Evolutionary conservation across 2,797 vertebrate genomes (phyloP).

Genomic region (Siniperca undulata): DNA sequence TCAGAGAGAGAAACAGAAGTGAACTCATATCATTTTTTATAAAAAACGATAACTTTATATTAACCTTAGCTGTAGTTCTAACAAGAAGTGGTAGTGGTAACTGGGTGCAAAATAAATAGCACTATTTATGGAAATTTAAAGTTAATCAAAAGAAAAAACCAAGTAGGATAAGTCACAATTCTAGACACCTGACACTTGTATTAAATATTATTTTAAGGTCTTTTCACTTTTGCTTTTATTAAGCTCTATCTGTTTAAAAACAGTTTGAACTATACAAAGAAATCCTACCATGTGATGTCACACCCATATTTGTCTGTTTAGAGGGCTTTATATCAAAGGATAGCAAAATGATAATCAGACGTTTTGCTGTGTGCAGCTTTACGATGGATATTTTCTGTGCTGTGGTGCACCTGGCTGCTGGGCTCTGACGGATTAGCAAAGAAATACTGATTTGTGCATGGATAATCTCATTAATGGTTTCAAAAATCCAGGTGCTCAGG

Average conservation of each 20-base stretch:
- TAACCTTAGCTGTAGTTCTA: background rate
- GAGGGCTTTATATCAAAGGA: background rate
- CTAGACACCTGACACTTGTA: background rate
- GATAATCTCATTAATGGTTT: conserved; percentile 72
- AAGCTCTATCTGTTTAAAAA: background rate
- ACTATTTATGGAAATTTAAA: background rate
- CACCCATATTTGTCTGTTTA: conserved; percentile 1
- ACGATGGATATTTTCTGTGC: conserved; percentile 23
- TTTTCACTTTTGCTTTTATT: background rate
- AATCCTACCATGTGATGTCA: background rate
- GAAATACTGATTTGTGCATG: conserved; percentile 55
- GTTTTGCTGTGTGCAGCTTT: conserved; percentile 23
- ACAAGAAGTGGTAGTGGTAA: background rate
- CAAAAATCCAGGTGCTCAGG: conserved; percentile 53
- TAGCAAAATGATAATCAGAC: conserved; percentile 10
- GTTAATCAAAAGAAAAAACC: background rate
- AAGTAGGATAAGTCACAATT: background rate
- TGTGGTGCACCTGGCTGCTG: conserved; percentile 31
- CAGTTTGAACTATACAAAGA: background rate
- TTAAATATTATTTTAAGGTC: background rate
- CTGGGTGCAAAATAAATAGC: background rate
- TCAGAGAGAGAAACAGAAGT: conserved; percentile 4
- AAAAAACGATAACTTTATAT: background rate
- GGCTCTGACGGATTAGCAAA: conserved; percentile 46
- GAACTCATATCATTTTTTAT: background rate